Base-by-base conservation (phyloP, 2,113 vertebrate genomes). In the Willisornis vidua region DNA sequence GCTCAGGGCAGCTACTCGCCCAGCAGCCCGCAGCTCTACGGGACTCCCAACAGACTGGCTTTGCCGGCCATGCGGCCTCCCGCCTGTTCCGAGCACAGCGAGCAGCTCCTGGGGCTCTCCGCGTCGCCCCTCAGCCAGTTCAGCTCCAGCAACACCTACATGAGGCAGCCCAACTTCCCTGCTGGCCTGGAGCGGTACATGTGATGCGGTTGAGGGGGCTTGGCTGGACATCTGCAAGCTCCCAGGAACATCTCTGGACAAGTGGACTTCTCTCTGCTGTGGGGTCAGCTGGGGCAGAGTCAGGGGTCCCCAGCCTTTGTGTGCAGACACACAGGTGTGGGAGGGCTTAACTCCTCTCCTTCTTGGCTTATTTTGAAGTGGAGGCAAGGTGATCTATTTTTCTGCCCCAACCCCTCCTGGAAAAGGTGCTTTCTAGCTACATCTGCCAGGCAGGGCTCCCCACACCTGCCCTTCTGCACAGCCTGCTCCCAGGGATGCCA, bases 171-270 rank as follows among this genome's bases (percentile, higher is more conserved):
- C 65, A 98, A 98, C 96, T 99, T 99, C 94, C 95, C 98, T 1
- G 74, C 98, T 1, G 98, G 99, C 41, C 91, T 99, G 63, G 99
- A 99, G 95, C 98, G 99, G 28, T 99, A 99, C 92, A 98, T 99
- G 98, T 99, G 97, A 97, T 97, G 72, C 33, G 13, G 14, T 10
- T 2, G 1, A 3, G 14, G 13, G 20, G 19, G 13, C 37, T 82
- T 10, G 63, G 20, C n/a, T 19, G 55, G 37, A 41, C 43, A 23
- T 14, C 26, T 4, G 43, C 66, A 16, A 73, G 72, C 35, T 91
- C 55, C 37, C 25, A 28, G 0, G 0, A 41, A 65, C 37, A 58
- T 46, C 68, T 87, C 55, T 43, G 87, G 70, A 80, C 82, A 22
- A 2, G 8, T 0, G 14, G 85, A 58, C 85, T 37, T 70, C 24